A percentile compares a stretch with the other conserved stretches of the same genome.
phyloP scores from a whole-genome alignment of 2,888 invertebrate species.

The Euspilapteryx auroguttella region DNA sequence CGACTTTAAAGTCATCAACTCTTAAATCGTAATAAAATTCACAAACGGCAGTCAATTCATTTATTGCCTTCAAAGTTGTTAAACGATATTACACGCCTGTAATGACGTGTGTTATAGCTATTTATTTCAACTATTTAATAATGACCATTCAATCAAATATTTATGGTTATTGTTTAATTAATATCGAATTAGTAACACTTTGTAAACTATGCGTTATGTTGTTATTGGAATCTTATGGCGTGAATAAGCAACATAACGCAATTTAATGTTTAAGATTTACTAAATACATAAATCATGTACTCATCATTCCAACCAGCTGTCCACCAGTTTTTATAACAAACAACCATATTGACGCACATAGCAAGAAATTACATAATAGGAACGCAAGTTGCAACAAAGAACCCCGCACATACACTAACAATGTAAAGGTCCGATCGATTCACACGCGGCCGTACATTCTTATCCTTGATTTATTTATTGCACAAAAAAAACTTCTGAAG shows the following conservation, averaged over 20 bases:
- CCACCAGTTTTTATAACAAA: no score
- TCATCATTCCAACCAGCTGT: no score
- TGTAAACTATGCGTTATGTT: slow-evolving; percentile 13
- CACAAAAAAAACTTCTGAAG: slow-evolving; percentile 37
- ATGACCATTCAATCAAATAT: slow-evolving; percentile 35
- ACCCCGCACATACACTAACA: slow-evolving; percentile 31
- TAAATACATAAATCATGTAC: no score
- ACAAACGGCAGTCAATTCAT: slow-evolving; percentile 57
- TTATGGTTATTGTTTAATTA: slow-evolving; percentile 50
- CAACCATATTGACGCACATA: no score
- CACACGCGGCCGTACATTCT: no score
- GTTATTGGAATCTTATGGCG: no score
- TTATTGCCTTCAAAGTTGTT: slow-evolving; percentile 56
- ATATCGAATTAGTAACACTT: slow-evolving; percentile 29
- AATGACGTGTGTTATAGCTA: slow-evolving; percentile 56
- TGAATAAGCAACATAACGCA: no score
- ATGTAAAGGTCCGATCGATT: slow-evolving; percentile 31
- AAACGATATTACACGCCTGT: slow-evolving; percentile 56
- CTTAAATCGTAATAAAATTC: slow-evolving; percentile 59
- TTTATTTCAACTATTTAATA: slow-evolving; percentile 50
- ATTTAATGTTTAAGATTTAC: no score
- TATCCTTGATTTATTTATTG: slow-evolving; percentile 56
- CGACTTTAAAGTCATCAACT: slow-evolving; percentile 52
- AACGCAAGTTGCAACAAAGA: no score
- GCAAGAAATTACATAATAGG: no score